phyloP scores from a whole-genome alignment of 1,140 invertebrate species.

The Ooceraea biroi region DNA sequence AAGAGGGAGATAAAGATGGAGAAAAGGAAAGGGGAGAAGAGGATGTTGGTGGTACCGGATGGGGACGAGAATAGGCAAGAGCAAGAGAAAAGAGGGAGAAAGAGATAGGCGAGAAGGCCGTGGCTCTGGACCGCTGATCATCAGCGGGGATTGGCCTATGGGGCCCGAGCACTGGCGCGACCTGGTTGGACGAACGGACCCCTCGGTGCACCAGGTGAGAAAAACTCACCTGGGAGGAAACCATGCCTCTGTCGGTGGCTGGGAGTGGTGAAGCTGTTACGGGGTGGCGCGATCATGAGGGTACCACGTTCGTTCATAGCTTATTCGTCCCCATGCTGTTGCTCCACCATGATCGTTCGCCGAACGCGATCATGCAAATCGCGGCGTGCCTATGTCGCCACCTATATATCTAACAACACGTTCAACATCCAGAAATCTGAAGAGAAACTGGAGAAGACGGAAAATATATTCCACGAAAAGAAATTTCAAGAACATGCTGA shows the following conservation, averaged over 20 bases:
- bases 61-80: constrained; percentile 27
- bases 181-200: constrained; percentile 79
- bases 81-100: constrained; percentile 33
- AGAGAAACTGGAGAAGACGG: too few species aligned
- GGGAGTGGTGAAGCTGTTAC: constrained; percentile 67
- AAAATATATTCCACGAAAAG: too few species aligned
- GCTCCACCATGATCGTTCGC: constrained; percentile 25
- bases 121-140: constrained; percentile 81
- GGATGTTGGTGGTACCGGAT: constrained; percentile 3
- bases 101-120: constrained; percentile 77
- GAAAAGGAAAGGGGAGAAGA: constrained; percentile 47
- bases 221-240: constrained; percentile 76
- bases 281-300: constrained; percentile 43
- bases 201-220: constrained; percentile 77
- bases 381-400: not conserved
- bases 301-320: constrained; percentile 23
- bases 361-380: constrained; percentile 4
- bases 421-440: not conserved
- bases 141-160: constrained; percentile 82
- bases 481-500: too few species aligned
- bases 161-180: constrained; percentile 74
- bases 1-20: not conserved
- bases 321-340: constrained; percentile 28
- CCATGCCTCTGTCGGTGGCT: constrained; percentile 65
- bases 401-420: not conserved